Evolutionary conservation across 2,113 vertebrate genomes (phyloP), one percentile per base, ranked within the genome.

Genomic region (Pygoscelis adeliae): DNA sequence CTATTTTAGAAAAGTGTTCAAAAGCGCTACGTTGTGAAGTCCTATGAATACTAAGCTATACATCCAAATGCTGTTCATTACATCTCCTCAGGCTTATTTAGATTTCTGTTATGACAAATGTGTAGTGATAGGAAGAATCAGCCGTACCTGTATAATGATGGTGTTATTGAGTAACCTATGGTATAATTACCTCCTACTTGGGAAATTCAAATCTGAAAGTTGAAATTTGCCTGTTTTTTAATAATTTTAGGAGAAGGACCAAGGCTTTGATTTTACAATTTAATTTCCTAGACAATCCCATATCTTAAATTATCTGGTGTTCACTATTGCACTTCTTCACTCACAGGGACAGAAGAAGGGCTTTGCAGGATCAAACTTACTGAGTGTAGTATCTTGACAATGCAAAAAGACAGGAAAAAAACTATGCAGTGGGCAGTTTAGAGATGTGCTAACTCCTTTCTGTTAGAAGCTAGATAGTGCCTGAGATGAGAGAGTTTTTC

Each of bases 21-120:
- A 7, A 97, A 83, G 66, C 67, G 72, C 65, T 56, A 1, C 56
- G 63, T 93, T 96, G 95, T 97, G 78, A 96, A 96, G 92, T 92
- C 78, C 70, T 78, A 5, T 79, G 87, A 93, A 93, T 91, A 87
- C 87, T 86, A 78, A 92, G 63, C 55, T 55, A 12, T n/a, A n/a
- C 10, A 26, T 83, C 93, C 85, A 84, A 92, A 91, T 77, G 46
- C 58, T 50, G 10, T 87, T 78, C 40, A 12, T 83, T 94, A 32
- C 30, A 25, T 26, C 55, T 74, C 23, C 67, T 67, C n/a, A 30
- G 61, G 26, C 38, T 89, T 67, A 40, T 83, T 78, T 71, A 83
- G 53, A 40, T 86, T 67, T 50, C 58, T 77, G 20, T 70, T 81
- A 40, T 7, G 20, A 29, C n/a, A 81, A 74, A 65, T 1, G 3